Conservation (phyloP, 2,888 invertebrate species). For the Eupelmus urozonus region DNA sequence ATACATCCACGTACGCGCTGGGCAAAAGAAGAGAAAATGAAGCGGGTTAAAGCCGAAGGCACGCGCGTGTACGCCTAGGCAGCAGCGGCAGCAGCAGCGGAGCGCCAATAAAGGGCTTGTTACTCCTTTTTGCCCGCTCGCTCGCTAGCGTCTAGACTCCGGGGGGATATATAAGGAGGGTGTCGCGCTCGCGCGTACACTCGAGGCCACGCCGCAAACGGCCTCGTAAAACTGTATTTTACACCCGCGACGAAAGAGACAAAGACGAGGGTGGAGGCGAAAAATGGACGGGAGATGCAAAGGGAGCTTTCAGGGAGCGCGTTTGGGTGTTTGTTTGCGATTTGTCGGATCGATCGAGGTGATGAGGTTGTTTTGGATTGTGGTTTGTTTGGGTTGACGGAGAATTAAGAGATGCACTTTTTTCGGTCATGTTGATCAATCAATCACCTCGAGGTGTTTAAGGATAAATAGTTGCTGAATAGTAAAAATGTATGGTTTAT, state of each 20-base stretch:
- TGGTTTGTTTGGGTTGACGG: too few species aligned
- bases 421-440: too few species aligned
- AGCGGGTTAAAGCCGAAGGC: neutral
- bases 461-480: too few species aligned
- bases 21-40: neutral
- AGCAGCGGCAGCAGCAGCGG: neutral
- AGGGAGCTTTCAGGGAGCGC: too few species aligned
- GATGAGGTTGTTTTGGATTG: too few species aligned
- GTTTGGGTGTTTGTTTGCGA: too few species aligned
- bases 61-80: too few species aligned
- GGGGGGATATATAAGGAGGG: constrained; percentile 13
- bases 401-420: too few species aligned
- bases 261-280: constrained; percentile 39
- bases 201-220: constrained; percentile 39
- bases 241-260: constrained; percentile 48
- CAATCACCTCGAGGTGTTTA: too few species aligned
- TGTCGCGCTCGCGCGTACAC: constrained; percentile 10
- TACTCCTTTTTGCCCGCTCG: constrained; percentile 24
- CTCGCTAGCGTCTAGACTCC: constrained; percentile 28
- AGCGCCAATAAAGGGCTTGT: constrained; percentile 33
- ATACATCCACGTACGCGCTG: neutral
- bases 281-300: neutral
- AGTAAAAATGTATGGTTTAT: too few species aligned
- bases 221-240: constrained; percentile 46
- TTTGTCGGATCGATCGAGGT: too few species aligned